phyloP scores from a whole-genome alignment of 2,888 invertebrate genomes.

The Alentia gelatinosa region DNA sequence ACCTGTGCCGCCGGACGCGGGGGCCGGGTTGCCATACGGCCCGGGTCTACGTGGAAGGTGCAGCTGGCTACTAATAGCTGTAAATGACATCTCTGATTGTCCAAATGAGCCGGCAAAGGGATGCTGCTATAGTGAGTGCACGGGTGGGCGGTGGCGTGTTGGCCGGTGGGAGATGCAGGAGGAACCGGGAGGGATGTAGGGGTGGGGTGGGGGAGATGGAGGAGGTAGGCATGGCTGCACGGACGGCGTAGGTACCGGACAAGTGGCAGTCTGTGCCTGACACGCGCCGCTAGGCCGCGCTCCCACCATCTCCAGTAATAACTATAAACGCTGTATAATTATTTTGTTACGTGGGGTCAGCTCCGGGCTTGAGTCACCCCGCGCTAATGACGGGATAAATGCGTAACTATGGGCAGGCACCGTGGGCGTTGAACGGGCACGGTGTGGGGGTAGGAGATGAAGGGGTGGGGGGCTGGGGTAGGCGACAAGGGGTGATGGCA shows the following conservation, averaged over 20 bases:
- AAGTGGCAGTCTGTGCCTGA: constrained; percentile 21
- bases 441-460: background rate
- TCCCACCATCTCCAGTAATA: background rate
- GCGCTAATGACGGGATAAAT: constrained; percentile 28
- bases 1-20: background rate
- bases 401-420: constrained; percentile 18
- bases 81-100: constrained; percentile 49
- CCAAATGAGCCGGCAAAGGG: constrained; percentile 35
- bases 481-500: background rate
- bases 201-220: background rate
- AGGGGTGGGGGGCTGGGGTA: background rate
- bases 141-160: background rate
- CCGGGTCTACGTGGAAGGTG: constrained; percentile 32
- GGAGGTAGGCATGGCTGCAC: background rate
- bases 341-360: constrained; percentile 41
- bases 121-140: background rate
- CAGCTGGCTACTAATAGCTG: constrained; percentile 41
- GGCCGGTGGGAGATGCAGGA: background rate
- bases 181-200: background rate
- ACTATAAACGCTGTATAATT: constrained; percentile 49
- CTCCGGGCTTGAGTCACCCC: background rate
- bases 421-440: background rate
- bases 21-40: background rate
- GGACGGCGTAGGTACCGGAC: background rate
- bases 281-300: background rate